These are phyloP conservation scores for Sciurus carolinensis DNA, from an alignment of 2,797 vertebrate species.

Conservation along the genomic window DNA sequence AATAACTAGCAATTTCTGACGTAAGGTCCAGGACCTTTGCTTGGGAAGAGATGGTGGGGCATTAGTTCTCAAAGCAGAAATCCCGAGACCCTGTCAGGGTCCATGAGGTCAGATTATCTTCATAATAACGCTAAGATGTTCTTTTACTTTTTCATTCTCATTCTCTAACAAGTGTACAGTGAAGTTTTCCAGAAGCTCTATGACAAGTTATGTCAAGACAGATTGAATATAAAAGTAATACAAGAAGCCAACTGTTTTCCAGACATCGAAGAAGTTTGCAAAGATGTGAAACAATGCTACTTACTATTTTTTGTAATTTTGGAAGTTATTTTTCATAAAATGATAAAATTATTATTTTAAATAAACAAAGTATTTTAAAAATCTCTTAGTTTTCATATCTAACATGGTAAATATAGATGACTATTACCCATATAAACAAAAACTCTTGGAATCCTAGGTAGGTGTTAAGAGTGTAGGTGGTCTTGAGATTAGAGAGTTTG, in stretches of 20 bases:
- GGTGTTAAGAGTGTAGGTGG: background rate
- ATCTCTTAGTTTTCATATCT: background rate
- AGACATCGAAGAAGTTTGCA: background rate
- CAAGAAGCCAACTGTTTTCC: background rate
- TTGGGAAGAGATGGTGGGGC: background rate
- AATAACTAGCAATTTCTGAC: background rate
- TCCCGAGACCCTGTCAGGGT: background rate
- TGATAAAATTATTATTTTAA: background rate
- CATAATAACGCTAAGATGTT: background rate
- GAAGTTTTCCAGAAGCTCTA: no score
- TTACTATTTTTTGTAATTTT: background rate
- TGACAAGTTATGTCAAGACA: no score
- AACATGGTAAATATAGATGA: no score
- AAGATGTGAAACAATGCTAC: background rate
- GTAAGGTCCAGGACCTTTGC: background rate
- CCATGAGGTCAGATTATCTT: background rate
- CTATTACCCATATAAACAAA: background rate
- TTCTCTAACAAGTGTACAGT: no score
- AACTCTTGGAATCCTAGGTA: background rate
- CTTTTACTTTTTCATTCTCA: no score
- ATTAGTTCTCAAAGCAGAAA: background rate
- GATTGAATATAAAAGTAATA: no score
- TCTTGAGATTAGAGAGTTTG: background rate
- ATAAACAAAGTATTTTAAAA: background rate
- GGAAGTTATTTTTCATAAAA: constrained; percentile 19